Conservation (phyloP, 2,797 vertebrate genomes). For the Thamnophis elegans region DNA sequence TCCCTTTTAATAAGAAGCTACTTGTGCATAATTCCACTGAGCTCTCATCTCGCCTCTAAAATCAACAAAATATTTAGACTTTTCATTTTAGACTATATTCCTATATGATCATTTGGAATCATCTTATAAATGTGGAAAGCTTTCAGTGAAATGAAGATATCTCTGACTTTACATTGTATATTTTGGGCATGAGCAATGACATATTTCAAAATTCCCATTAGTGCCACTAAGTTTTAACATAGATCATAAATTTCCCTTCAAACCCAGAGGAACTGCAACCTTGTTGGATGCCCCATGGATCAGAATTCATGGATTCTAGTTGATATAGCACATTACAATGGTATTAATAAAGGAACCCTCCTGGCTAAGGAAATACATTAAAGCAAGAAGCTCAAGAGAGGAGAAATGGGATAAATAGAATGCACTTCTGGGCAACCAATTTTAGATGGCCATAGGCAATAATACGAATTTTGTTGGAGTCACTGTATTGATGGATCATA, state of each 20-base stretch:
- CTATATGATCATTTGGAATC: background rate
- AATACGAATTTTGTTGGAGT: constrained; percentile 3
- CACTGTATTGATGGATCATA: constrained; percentile 9
- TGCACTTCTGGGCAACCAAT: constrained; percentile 14
- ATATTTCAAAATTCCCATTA: constrained; percentile 16
- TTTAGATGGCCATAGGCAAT: constrained; percentile 19
- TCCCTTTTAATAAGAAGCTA: background rate
- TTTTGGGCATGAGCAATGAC: constrained; percentile 4
- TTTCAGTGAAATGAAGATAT: background rate
- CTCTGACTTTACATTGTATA: background rate
- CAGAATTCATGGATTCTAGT: constrained; percentile 11
- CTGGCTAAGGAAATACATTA: constrained; percentile 7
- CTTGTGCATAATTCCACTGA: background rate
- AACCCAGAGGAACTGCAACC: background rate
- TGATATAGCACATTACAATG: background rate
- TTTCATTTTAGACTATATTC: background rate
- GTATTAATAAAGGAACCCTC: background rate
- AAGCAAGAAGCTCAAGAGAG: constrained; percentile 5
- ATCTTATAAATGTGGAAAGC: background rate
- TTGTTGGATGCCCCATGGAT: background rate
- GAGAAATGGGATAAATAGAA: background rate
- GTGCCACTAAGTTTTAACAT: background rate
- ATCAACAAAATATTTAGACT: background rate
- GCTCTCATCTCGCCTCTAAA: background rate
- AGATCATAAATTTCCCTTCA: background rate